These are phyloP conservation scores for Lycia hirtaria DNA, from an alignment of 2,888 invertebrate species.

Conservation along the genomic window DNA sequence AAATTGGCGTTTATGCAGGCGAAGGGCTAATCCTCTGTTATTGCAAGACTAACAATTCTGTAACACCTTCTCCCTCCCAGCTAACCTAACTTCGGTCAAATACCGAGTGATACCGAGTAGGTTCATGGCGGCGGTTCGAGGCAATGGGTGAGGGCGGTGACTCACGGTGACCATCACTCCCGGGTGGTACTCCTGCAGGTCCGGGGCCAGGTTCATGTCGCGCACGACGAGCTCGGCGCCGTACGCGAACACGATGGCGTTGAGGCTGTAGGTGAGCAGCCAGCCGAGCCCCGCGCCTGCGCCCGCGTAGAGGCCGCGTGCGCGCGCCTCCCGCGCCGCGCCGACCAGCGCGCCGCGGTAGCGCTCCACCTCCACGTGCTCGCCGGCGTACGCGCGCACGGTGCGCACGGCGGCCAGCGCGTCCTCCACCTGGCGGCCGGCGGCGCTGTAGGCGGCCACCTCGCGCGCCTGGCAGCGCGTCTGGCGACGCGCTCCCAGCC, in stretches of 20 bases:
- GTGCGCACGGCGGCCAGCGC: constrained; percentile 87
- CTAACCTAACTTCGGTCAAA: too few species aligned
- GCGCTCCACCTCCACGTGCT: constrained; percentile 87
- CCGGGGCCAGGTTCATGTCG: constrained; percentile 83
- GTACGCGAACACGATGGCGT: constrained; percentile 91
- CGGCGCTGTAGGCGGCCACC: constrained; percentile 88
- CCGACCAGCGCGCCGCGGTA: constrained; percentile 71
- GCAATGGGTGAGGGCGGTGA: background rate
- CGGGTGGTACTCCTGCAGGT: constrained; percentile 87
- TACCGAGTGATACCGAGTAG: too few species aligned
- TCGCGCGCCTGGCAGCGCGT: constrained; percentile 87
- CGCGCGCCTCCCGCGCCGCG: constrained; percentile 84
- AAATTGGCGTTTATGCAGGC: too few species aligned
- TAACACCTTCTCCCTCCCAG: too few species aligned
- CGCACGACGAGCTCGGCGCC: constrained; percentile 89
- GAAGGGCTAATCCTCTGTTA: too few species aligned
- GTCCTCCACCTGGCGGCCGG: constrained; percentile 91
- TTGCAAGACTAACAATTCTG: too few species aligned
- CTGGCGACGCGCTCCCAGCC: constrained; percentile 61
- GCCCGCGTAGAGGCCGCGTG: constrained; percentile 87
- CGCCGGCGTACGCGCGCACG: constrained; percentile 82
- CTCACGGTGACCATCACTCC: constrained; percentile 89
- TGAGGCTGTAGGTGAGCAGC: constrained; percentile 90
- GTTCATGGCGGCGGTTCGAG: background rate
- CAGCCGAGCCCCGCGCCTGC: constrained; percentile 89